phyloP scores from a whole-genome alignment of 2,888 invertebrate species.

The Embidobia sp. region DNA sequence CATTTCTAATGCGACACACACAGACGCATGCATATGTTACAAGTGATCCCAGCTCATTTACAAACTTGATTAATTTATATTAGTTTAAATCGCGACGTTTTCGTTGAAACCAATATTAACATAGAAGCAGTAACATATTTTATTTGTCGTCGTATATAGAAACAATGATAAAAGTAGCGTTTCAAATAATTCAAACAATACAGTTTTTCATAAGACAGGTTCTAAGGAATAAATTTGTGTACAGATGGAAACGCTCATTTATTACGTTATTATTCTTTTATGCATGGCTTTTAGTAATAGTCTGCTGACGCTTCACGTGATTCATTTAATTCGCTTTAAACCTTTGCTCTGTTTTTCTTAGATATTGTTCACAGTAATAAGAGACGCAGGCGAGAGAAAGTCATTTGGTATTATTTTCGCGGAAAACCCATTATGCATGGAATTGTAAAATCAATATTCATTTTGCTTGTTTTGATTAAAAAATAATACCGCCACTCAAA shows the following conservation, averaged over 20 bases:
- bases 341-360: slow-evolving; percentile 54
- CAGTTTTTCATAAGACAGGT: slow-evolving; percentile 14
- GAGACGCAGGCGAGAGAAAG: slow-evolving; percentile 45
- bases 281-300: slow-evolving; percentile 34
- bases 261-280: slow-evolving; percentile 58
- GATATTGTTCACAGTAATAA: slow-evolving; percentile 58
- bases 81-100: slow-evolving; percentile 38
- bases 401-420: slow-evolving; percentile 48
- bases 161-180: slow-evolving; percentile 21
- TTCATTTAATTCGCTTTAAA: slow-evolving; percentile 59
- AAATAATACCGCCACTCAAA: not conserved
- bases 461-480: slow-evolving; percentile 8
- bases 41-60: slow-evolving; percentile 33
- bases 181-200: slow-evolving; percentile 50
- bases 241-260: slow-evolving; percentile 56
- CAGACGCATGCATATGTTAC: slow-evolving; percentile 26
- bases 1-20: slow-evolving; percentile 48
- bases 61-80: slow-evolving; percentile 46
- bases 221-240: slow-evolving; percentile 49
- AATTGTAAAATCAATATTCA: slow-evolving; percentile 26
- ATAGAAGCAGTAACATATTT: slow-evolving; percentile 21
- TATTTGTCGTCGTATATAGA: slow-evolving; percentile 18
- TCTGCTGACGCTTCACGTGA: slow-evolving; percentile 60
- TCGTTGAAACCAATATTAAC: slow-evolving; percentile 27
- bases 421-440: slow-evolving; percentile 36